phyloP scores from a whole-genome alignment of 2,888 invertebrate genomes.

The Nebria brevicollis region DNA sequence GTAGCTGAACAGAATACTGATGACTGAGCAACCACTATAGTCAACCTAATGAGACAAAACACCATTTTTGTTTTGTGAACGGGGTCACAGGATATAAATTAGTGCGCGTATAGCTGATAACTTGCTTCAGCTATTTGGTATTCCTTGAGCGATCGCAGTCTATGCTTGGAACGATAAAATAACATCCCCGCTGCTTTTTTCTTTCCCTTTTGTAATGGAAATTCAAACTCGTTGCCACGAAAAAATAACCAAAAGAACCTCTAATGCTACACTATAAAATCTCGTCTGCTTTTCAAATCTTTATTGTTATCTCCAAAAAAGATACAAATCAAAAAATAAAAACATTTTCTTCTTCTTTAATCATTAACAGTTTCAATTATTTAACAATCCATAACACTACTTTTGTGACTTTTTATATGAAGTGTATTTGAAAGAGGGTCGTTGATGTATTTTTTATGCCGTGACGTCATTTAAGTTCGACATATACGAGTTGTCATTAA shows the following conservation, averaged over 20 bases:
- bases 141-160: constrained; percentile 26
- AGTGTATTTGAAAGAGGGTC: not conserved
- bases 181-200: constrained; percentile 36
- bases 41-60: constrained; percentile 54
- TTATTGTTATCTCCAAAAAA: constrained; percentile 6
- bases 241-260: constrained; percentile 15
- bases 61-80: constrained; percentile 53
- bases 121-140: constrained; percentile 29
- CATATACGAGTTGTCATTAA: not conserved
- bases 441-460: not conserved
- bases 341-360: not conserved
- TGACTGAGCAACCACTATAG: constrained; percentile 26
- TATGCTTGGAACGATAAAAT: constrained; percentile 35
- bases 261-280: constrained; percentile 12
- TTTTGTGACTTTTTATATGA: not conserved
- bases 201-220: constrained; percentile 35
- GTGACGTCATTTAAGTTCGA: not conserved
- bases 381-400: not conserved
- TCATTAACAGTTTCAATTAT: too few species aligned
- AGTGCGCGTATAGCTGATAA: constrained; percentile 43
- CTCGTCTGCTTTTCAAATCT: not conserved
- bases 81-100: constrained; percentile 53
- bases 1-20: constrained; percentile 33
- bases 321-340: constrained; percentile 9
- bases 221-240: constrained; percentile 25